Evolutionary conservation across 2,888 invertebrate genomes (phyloP), one percentile per base, ranked within the genome.

Genomic region (Drosophila yooni): DNA sequence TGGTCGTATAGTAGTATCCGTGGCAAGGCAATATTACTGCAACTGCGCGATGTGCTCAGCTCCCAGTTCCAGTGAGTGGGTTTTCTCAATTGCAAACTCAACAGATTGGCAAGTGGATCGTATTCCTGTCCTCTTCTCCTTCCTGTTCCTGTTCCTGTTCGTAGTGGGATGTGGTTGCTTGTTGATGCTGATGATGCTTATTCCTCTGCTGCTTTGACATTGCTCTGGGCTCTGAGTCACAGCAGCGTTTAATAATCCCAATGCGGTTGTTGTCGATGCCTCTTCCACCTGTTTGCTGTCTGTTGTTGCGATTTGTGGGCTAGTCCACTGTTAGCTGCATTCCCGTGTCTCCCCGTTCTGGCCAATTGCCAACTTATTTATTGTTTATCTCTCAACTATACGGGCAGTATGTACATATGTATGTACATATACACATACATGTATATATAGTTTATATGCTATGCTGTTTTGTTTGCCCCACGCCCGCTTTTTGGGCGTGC

Each of bases 41-140:
- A 94, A 53, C 95, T 95, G 81, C 94, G 94, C 34, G 94, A 95
- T 3, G 95, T 95, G 34, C 94, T 94, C 76, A 95, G 82, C 85
- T 95, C 94, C 94, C 95, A 95, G 79, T 94, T 94, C 94, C 95
- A 95, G 70, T 93, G 92, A 70, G 93, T 93, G 1, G 95, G 95
- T 79, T 95, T 95, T 76, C 93, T 93, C 65, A 95, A 88, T 84
- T 94, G 94, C 29, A 95, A 88, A 62, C 93, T 93, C 2, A 95
- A 93, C 46, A 94, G 91, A 77, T 94, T 94, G 25, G 89, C 83
- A 38, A 91, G 71, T 7, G 89, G 81, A 77, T 91, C 91, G 27
- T 82, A 77, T n/a, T 83, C 80, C 3, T 70, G 66, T 18, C 34
- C n/a, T 61, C 54, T 15, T 51, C 18, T 13, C 15, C 21, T 25